These are phyloP conservation scores for Silurus asotus DNA, from an alignment of 2,113 vertebrate species.

Conservation along the genomic window DNA sequence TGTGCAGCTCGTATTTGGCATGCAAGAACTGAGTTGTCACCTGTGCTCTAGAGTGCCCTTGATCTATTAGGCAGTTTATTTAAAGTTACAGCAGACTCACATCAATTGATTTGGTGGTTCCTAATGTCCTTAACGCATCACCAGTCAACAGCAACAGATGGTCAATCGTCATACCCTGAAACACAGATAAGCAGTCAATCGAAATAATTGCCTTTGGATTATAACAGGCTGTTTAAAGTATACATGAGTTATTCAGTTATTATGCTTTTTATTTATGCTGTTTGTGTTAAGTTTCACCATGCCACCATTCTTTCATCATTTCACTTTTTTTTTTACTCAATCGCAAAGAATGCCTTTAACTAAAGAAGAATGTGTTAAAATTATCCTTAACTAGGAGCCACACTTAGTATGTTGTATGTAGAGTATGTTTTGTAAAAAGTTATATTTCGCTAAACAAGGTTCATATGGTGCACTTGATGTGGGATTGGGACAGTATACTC, in stretches of 20 bases:
- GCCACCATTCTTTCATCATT: not conserved
- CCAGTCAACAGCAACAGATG: not conserved
- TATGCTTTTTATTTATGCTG: not conserved
- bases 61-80: not conserved
- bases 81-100: not conserved
- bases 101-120: not conserved
- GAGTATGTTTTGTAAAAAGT: no score
- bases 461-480: no score
- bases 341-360: no score
- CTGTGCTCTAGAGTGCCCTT: not conserved
- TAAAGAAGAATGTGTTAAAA: no score
- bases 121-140: no score
- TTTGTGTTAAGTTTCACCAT: not conserved
- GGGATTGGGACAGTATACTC: no score
- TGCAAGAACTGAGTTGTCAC: not conserved
- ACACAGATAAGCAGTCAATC: not conserved
- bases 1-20: not conserved
- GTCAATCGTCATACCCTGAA: not conserved
- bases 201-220: not conserved
- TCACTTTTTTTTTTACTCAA: no score
- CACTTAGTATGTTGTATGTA: no score
- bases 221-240: not conserved
- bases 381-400: no score
- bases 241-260: not conserved
- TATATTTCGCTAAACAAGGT: no score